A percentile compares a stretch with the other conserved stretches of the same genome.
Evolutionary conservation across 2,888 invertebrate species (phyloP).

Genomic region (Mongoloraphidia duomilia): DNA sequence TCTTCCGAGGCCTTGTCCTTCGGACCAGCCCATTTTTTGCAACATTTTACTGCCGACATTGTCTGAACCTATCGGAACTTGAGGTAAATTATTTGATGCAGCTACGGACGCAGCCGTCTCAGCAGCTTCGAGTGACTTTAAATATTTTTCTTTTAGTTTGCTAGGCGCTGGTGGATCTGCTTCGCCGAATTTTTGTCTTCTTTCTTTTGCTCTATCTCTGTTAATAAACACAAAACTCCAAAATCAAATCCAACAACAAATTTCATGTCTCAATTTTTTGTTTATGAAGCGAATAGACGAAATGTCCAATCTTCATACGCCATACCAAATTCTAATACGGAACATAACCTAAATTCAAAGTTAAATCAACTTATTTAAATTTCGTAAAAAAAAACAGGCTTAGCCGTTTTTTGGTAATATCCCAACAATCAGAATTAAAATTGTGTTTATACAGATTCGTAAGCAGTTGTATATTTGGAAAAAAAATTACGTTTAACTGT

Average conservation of each 20-base stretch:
- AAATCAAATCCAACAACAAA: no score
- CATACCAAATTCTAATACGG: slow-evolving; percentile 23
- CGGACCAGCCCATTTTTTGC: slow-evolving; percentile 99
- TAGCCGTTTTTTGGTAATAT: slow-evolving; percentile 10
- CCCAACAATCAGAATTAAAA: slow-evolving; percentile 8
- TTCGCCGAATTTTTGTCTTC: slow-evolving; percentile 85
- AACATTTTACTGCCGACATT: slow-evolving; percentile 90
- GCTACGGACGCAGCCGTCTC: slow-evolving; percentile 36
- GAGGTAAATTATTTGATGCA: slow-evolving; percentile 27
- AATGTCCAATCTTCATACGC: slow-evolving; percentile 30
- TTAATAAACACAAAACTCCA: slow-evolving; percentile 25
- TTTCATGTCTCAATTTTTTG: slow-evolving; percentile 17
- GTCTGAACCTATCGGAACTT: slow-evolving; percentile 60
- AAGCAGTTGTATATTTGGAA: no score
- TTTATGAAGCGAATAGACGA: slow-evolving; percentile 31
- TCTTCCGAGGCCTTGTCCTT: slow-evolving; percentile 90
- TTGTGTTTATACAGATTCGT: no score
- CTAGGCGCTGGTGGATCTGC: slow-evolving; percentile 65
- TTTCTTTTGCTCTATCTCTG: slow-evolving; percentile 90
- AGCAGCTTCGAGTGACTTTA: slow-evolving; percentile 39
- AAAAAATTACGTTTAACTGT: no score
- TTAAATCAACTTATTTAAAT: no score
- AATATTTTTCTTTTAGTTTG: slow-evolving; percentile 55
- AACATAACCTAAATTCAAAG: no score
- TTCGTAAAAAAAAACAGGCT: slow-evolving; percentile 9